Base-by-base conservation (phyloP, 2,113 vertebrate species). In the Seriola aureovittata region DNA sequence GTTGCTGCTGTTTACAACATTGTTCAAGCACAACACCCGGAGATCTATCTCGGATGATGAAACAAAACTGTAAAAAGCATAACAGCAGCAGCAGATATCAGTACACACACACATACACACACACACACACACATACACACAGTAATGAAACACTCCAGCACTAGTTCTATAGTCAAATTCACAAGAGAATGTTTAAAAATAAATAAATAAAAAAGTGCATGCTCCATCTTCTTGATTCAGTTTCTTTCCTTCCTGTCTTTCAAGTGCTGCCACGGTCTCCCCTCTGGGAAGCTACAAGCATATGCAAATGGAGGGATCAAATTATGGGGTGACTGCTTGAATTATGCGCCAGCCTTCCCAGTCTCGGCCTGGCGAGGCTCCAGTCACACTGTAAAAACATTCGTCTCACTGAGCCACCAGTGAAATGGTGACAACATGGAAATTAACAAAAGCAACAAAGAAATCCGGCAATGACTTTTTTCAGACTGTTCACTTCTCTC, bases 301-400 rank as follows among this genome's bases (percentile, higher is more conserved):
- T 74, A 82, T 81, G 88, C 86, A 93, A 85, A 92, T 77, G 9
- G 34, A 25, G 62, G 71, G 81, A 87, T 86, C 78, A 75, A 88
- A 91, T 93, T 87, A 92, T 34, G 46, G 71, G 83, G 68, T 80
- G 81, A 72, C 80, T 82, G 44, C 75, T 74, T 0, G 34, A 75
- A 78, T 82, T 82, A 86, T 67, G 50, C 10, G 42, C 64, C 80
- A 76, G 78, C 58, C 71, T 75, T 78, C 48, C 65, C 74, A 72
- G 78, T 52, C 64, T 73, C 3, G 68, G 60, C 38, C 81, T 84
- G 79, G 84, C 78, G 46, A 73, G 63, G 38, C 67, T 89, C 72
- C 75, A 88, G 70, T 87, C 48, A 29, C 72, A 75, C 57, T 46
- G 32, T 73, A 60, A 81, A 87, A 79, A 86, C 78, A 71, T 72